Base-by-base conservation (phyloP, 30 jellyfish, hydroid and myxozoan species). In the Phacellophora camtschatica region DNA sequence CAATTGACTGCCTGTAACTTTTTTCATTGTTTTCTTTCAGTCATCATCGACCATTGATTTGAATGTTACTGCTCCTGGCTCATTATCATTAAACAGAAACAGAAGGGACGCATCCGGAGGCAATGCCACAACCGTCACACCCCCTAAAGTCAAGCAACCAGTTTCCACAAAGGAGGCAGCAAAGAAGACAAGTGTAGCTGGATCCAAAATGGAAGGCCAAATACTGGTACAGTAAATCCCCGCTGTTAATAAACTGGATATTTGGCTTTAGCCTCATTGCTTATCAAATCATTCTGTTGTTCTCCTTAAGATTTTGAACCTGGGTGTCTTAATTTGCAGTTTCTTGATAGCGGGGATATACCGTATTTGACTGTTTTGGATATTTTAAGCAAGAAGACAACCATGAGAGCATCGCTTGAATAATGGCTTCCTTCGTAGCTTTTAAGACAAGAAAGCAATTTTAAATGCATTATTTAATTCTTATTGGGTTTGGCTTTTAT, bases 141-240 rank as follows among this genome's bases (percentile, higher is more conserved):
- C 81, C 37, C 12, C 79, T 11, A 25, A 27, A 19, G 18, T 81
- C 33, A 66, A 71, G 4, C 29, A 25, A 2, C 24, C 57, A 24
- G 66, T 67, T 22, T 28, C 78, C 25, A 13, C 63, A 33, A 56
- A 62, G 4, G 37, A 49, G 9, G 33, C 73, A 43, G 34, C 13
- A 9, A 23, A 46, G 25, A 65, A 27, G 3, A 58, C 41, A 24
- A 39, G 34, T 28, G 33, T 29, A 22, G 13, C 56, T 9, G 66
- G 43, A 24, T 45, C 42, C 23, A 45, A 66, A 49, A 66, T 34
- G 82, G 92, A 86, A 61, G 96, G 96, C 4, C 53, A 30, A 19
- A 71, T 67, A 11, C 68, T 86, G 86, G 96, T 86, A 86, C 33
- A 54, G 28, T 54, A 41, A 41, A 41, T 18, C 55, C 16, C 55